These are phyloP conservation scores for Dendrocopos noguchii DNA, from an alignment of 2,113 vertebrate species.

Conservation along the genomic window DNA sequence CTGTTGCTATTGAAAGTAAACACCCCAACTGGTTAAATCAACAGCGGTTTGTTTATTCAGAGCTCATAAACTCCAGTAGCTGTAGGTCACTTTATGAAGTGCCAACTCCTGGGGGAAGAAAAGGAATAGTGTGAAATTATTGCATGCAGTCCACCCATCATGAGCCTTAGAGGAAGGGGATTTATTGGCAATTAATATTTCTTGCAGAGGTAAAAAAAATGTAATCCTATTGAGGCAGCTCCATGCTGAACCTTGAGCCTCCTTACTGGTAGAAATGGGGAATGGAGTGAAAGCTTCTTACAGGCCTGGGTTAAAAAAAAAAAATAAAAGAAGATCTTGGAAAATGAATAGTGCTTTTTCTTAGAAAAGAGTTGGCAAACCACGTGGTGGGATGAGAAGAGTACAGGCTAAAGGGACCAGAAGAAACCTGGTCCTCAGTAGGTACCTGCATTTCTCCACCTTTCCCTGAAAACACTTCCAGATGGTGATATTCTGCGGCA, in stretches of 20 bases:
- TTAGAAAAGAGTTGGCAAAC: neutral
- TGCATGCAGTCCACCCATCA: constrained; percentile 53
- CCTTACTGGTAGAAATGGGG: neutral
- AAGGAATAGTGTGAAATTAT: constrained; percentile 54
- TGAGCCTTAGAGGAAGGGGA: constrained; percentile 51
- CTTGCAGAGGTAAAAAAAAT: constrained; percentile 38
- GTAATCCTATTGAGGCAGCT: constrained; percentile 22
- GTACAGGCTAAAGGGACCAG: neutral
- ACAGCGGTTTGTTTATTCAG: constrained; percentile 66
- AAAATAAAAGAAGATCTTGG: neutral
- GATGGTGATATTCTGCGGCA: neutral
- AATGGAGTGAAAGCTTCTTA: neutral
- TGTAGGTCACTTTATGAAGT: constrained; percentile 69
- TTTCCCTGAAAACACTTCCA: neutral
- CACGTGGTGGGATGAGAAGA: neutral
- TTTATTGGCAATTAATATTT: constrained; percentile 68
- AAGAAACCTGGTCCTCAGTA: neutral
- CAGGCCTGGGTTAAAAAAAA: neutral
- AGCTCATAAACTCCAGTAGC: constrained; percentile 73
- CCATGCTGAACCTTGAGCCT: neutral
- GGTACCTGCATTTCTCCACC: neutral
- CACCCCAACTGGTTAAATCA: constrained; percentile 67
- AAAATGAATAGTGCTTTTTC: neutral
- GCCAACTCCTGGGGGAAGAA: constrained; percentile 63
- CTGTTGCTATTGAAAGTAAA: constrained; percentile 72